These are phyloP conservation scores for Sitta carolinensis DNA, from an alignment of 2,797 vertebrate genomes.

Conservation along the genomic window DNA sequence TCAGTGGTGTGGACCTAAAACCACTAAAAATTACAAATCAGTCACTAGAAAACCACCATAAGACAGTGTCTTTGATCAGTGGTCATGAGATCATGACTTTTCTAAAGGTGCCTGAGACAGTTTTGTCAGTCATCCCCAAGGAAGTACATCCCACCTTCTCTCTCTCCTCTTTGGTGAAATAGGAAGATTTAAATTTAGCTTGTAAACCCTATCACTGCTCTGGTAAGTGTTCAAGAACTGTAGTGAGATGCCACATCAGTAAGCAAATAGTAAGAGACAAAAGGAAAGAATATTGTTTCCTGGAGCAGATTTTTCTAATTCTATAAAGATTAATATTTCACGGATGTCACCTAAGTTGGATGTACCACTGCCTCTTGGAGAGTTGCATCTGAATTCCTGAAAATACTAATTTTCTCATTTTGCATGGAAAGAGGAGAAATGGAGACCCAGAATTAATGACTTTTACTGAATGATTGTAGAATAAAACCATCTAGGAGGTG, in stretches of 20 bases:
- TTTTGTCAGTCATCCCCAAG: background rate
- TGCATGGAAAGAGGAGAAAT: background rate
- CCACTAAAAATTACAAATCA: background rate
- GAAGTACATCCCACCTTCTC: background rate
- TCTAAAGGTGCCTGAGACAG: background rate
- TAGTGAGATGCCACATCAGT: background rate
- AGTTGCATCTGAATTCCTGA: background rate
- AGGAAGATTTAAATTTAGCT: background rate
- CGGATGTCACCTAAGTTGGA: background rate
- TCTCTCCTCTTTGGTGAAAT: background rate
- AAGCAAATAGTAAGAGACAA: background rate
- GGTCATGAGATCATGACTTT: background rate
- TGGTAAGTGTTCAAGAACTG: background rate
- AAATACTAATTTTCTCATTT: background rate
- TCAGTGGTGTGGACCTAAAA: background rate
- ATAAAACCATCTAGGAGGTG: background rate
- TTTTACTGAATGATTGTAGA: background rate
- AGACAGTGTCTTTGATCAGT: background rate
- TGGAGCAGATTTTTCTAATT: background rate
- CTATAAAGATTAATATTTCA: background rate
- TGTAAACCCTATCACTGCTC: background rate
- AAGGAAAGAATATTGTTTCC: background rate
- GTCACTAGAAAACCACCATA: background rate
- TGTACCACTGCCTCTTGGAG: background rate
- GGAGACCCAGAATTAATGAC: background rate